A percentile compares a stretch with the other conserved stretches of the same genome.
phyloP scores from a whole-genome alignment of 1,140 invertebrate genomes.

The Papilio polyxenes region DNA sequence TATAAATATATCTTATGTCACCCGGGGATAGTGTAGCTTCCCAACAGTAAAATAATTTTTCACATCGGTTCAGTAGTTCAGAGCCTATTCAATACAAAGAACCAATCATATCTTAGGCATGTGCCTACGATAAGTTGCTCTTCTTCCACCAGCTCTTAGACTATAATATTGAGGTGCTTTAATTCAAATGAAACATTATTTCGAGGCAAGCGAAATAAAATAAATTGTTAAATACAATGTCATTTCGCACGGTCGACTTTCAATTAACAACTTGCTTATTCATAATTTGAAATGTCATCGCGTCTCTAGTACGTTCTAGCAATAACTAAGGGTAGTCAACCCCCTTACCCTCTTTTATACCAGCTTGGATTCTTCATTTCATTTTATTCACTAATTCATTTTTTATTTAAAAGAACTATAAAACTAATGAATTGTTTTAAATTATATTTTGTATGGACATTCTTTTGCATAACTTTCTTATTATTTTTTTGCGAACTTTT shows the following conservation, averaged over 20 bases:
- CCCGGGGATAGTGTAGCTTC: too few relatives aligned
- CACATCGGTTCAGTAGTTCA: too few relatives aligned
- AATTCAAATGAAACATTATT: not conserved
- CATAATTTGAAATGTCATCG: conserved; percentile 12
- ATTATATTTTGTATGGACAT: not conserved
- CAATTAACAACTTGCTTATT: conserved; percentile 22
- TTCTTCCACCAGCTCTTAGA: not conserved
- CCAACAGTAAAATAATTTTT: too few relatives aligned
- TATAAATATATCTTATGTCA: too few relatives aligned
- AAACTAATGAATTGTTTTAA: not conserved
- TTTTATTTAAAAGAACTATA: not conserved
- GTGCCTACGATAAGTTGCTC: not conserved
- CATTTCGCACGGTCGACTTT: not conserved
- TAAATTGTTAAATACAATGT: not conserved
- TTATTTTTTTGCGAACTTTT: too few relatives aligned
- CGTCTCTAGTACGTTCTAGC: not conserved
- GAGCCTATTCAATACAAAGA: too few relatives aligned
- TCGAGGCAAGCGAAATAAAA: not conserved
- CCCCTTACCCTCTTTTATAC: not conserved
- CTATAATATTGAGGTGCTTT: not conserved
- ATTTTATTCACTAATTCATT: conserved; percentile 1
- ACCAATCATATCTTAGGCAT: too few relatives aligned
- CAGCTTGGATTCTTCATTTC: not conserved
- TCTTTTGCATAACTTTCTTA: too few relatives aligned
- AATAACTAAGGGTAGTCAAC: conserved; percentile 1